Evolutionary conservation across 2,888 invertebrate species (phyloP).

Genomic region (Rambutsinella grinnellia): DNA sequence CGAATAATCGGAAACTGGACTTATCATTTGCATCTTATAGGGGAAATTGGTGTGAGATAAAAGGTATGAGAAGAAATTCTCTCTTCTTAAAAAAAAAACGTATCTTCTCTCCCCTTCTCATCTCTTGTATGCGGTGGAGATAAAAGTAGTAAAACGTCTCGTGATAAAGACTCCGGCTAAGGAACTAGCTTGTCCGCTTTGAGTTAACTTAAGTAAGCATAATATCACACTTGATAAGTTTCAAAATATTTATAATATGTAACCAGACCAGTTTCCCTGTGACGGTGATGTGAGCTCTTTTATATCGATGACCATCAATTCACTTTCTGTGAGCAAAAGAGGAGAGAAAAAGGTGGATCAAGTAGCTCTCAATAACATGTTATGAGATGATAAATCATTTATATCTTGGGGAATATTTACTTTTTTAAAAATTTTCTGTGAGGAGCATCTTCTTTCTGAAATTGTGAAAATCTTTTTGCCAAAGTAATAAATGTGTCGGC

Average conservation of each 20-base stretch:
- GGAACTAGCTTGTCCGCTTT: slow-evolving; percentile 42
- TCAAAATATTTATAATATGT: slow-evolving; percentile 37
- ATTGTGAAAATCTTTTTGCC: too few relatives aligned
- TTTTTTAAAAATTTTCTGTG: too few relatives aligned
- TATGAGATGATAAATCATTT: slow-evolving; percentile 55
- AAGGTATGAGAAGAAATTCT: slow-evolving; percentile 20
- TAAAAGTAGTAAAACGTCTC: slow-evolving; percentile 24
- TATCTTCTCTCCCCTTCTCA: neutral
- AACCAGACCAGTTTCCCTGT: slow-evolving; percentile 56
- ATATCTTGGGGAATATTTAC: too few relatives aligned
- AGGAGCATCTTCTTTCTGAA: too few relatives aligned
- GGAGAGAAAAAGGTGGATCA: too few relatives aligned
- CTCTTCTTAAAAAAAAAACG: slow-evolving; percentile 6
- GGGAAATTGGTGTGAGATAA: too few relatives aligned
- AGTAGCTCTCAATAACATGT: slow-evolving; percentile 53
- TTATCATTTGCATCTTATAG: too few relatives aligned
- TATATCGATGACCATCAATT: too few relatives aligned
- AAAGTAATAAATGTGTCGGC: too few relatives aligned
- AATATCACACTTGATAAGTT: slow-evolving; percentile 43
- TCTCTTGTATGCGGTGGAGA: neutral
- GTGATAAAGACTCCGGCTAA: too few relatives aligned
- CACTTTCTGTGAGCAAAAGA: too few relatives aligned
- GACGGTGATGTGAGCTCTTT: too few relatives aligned
- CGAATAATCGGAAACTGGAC: slow-evolving; percentile 28
- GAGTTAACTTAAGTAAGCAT: slow-evolving; percentile 16